A percentile compares a stretch with the other conserved stretches of the same genome.
Conservation (phyloP, 2,888 invertebrate species). For the Diaperis boleti region DNA sequence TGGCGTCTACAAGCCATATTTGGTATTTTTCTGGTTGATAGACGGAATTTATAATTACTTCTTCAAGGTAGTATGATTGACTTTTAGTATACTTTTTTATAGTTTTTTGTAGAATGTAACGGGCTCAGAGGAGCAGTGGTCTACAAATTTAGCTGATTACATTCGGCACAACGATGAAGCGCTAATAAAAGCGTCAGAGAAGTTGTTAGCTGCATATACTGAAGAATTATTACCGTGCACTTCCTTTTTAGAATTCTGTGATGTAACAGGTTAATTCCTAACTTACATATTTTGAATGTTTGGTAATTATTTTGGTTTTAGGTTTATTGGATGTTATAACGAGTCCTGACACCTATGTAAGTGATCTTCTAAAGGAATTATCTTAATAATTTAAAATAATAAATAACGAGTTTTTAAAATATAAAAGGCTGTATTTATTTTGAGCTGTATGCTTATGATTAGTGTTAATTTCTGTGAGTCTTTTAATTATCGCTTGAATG, state of each 20-base stretch:
- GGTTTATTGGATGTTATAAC: conserved; percentile 76
- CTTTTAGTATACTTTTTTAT: conserved; percentile 14
- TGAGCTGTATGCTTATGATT: conserved; percentile 46
- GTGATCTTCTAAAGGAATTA: conserved; percentile 68
- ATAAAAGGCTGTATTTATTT: conserved; percentile 51
- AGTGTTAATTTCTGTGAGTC: conserved; percentile 45
- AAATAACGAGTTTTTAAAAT: conserved; percentile 41
- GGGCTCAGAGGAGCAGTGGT: conserved; percentile 88
- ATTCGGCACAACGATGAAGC: conserved; percentile 94
- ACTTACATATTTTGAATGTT: conserved; percentile 25
- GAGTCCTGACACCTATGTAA: conserved; percentile 74
- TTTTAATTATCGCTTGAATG: conserved; percentile 50
- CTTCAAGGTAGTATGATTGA: conserved; percentile 77
- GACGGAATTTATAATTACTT: conserved; percentile 87
- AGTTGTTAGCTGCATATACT: conserved; percentile 83
- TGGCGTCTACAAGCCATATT: conserved; percentile 84
- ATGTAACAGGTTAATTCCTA: conserved; percentile 81
- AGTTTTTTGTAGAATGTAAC: conserved; percentile 72
- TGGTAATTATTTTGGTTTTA: conserved; percentile 59
- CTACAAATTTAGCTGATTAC: conserved; percentile 89
- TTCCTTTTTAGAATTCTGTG: conserved; percentile 92
- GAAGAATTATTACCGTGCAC: conserved; percentile 92
- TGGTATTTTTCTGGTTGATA: conserved; percentile 87
- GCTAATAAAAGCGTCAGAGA: conserved; percentile 89
- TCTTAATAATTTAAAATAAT: conserved; percentile 46